Conservation (phyloP, 2,888 invertebrate species). For the Odontothrips loti region DNA sequence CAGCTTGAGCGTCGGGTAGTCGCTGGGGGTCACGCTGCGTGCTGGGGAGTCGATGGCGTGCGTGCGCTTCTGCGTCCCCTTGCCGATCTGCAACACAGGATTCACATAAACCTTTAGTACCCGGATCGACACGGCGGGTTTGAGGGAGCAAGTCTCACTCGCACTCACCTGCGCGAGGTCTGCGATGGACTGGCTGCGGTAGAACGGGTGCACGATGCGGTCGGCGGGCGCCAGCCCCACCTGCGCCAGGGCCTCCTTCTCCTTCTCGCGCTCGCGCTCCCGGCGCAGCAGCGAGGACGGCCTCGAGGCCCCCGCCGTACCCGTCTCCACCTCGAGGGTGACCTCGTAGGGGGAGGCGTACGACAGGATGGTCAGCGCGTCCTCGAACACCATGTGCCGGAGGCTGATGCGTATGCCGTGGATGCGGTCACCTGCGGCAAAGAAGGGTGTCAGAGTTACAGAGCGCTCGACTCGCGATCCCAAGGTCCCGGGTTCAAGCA, state of each 20-base stretch:
- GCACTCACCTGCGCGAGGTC: slow-evolving; percentile 64
- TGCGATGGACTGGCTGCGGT: slow-evolving; percentile 72
- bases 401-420: slow-evolving; percentile 81
- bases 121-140: too few species aligned
- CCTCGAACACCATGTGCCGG: slow-evolving; percentile 83
- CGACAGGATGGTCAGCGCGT: slow-evolving; percentile 82
- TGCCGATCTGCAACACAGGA: background rate
- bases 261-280: slow-evolving; percentile 44
- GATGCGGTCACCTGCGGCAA: slow-evolving; percentile 74
- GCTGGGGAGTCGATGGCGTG: slow-evolving; percentile 48
- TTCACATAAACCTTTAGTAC: too few species aligned
- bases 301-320: slow-evolving; percentile 45
- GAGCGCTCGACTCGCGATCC: background rate
- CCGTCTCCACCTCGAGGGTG: slow-evolving; percentile 67
- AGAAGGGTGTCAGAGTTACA: slow-evolving; percentile 24
- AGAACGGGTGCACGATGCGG: slow-evolving; percentile 68
- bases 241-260: slow-evolving; percentile 19
- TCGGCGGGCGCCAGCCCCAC: slow-evolving; percentile 48
- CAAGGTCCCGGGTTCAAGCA: background rate
- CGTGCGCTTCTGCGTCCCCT: slow-evolving; percentile 36
- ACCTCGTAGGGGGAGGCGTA: slow-evolving; percentile 90
- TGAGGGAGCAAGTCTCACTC: too few species aligned
- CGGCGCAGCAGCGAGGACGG: slow-evolving; percentile 47
- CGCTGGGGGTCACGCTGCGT: slow-evolving; percentile 47
- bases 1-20: slow-evolving; percentile 48